Evolutionary conservation across 2,113 vertebrate species (phyloP), one percentile per base, ranked within the genome.

Genomic region (Dendrocopos noguchii): DNA sequence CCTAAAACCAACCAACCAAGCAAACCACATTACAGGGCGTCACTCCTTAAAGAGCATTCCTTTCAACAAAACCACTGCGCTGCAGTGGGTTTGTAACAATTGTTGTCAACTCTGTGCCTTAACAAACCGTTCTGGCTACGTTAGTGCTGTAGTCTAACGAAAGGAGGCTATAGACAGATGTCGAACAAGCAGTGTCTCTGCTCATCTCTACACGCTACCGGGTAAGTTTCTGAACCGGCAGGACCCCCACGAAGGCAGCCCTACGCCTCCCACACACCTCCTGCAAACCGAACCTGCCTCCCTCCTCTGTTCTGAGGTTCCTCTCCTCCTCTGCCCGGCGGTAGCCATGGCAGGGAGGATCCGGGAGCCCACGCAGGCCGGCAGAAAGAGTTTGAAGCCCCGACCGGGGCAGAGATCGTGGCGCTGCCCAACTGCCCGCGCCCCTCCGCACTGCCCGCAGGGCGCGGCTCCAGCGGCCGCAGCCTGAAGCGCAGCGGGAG

Each of bases 341-440:
- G 6, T 0, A 2, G 66, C 56, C 39, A 3, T 0, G 14, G 5
- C 4, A 29, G 20, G 15, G 20, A 14, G 31, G 67, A 80, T 39
- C 15, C 56, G 7, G 56, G 36, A 68, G 24, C 17, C 59, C 46
- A 39, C 33, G 3, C 56, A 15, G 17, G 25, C 18, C 50, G 24
- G 39, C 47, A 4, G 24, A 20, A 6, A 33, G 19, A 4, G 36
- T 2, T 7, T 1, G 7, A n/a, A 71, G 12, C 29, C 46, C 50
- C 12, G 12, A 34, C 21, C 2, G 5, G 46, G 34, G n/a, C 50
- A 34, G 28, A 25, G 22, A 20, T 12, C 8, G 14, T 21, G 18
- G 25, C 12, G 6, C n/a, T 56, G 1, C 47, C 52, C 29, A 18
- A 59, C 39, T 0, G 6, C 8, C 75, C 57, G 6, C 53, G 60